A percentile compares a stretch with the other conserved stretches of the same genome.
These are phyloP conservation scores for Apteryx owenii DNA, from an alignment of 2,113 vertebrate genomes.

Conservation along the genomic window DNA sequence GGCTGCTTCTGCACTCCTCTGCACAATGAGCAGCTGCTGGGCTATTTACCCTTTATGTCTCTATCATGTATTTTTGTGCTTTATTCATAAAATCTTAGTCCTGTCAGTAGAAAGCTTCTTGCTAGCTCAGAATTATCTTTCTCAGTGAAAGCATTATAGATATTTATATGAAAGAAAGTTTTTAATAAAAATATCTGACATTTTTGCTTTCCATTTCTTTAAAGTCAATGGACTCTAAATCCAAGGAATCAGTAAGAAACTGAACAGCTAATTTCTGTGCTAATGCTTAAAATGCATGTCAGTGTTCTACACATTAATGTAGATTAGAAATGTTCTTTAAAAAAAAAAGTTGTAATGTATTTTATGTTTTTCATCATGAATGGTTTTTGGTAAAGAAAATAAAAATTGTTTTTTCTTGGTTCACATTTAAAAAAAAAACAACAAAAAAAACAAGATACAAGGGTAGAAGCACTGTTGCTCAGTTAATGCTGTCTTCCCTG, in stretches of 20 bases:
- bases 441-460: constrained; percentile 31
- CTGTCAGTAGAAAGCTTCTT: neutral
- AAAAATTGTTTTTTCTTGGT: constrained; percentile 25
- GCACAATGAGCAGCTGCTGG: rapidly evolving
- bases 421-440: constrained; percentile 34
- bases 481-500: constrained; percentile 55
- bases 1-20: neutral
- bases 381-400: neutral
- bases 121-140: neutral
- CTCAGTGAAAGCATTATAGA: neutral
- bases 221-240: neutral
- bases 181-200: neutral
- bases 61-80: neutral
- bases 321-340: neutral
- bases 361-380: neutral
- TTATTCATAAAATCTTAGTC: neutral
- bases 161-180: neutral
- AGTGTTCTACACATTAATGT: neutral
- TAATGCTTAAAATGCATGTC: neutral
- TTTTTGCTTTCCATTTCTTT: neutral
- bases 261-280: neutral
- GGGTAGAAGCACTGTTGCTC: constrained; percentile 53
- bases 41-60: neutral
- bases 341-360: neutral
- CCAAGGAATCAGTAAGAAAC: neutral